Percentiles rank a stretch among this genome's conserved stretches.
Conservation (phyloP, 1,140 invertebrate species). For the Triops longicaudatus region DNA sequence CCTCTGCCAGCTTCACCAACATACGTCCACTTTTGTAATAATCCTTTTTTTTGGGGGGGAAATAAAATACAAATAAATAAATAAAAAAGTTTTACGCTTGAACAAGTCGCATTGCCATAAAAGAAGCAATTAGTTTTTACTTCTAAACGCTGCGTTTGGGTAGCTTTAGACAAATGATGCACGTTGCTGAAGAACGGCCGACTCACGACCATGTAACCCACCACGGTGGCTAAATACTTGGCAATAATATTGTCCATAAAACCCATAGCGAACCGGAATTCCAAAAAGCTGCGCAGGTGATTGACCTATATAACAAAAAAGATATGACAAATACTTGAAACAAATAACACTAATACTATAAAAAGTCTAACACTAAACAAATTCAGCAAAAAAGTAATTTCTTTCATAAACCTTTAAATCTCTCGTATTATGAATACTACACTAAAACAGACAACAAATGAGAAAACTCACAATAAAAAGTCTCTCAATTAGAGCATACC, state of each 20-base stretch:
- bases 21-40: slow-evolving; percentile 96
- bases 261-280: slow-evolving; percentile 87
- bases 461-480: background rate
- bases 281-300: slow-evolving; percentile 80
- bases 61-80: slow-evolving; percentile 4
- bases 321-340: no score
- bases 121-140: slow-evolving; percentile 38
- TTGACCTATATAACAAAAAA: slow-evolving; percentile 43
- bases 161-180: slow-evolving; percentile 52
- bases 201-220: slow-evolving; percentile 91
- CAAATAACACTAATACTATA: no score
- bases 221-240: slow-evolving; percentile 89
- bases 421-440: no score
- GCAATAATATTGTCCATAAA: slow-evolving; percentile 92
- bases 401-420: no score
- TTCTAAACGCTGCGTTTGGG: slow-evolving; percentile 59
- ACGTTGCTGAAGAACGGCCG: slow-evolving; percentile 77
- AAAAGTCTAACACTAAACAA: no score
- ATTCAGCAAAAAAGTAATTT: no score
- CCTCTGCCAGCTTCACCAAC: slow-evolving; percentile 93
- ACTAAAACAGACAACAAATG: no score
- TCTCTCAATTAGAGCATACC: no score
- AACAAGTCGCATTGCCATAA: no score
- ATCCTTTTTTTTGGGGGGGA: slow-evolving; percentile 45
- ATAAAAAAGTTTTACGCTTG: slow-evolving; percentile 17